A percentile compares a stretch with the other conserved stretches of the same genome.
Evolutionary conservation across 2,113 vertebrate genomes (phyloP).

Genomic region (Petrocephalus zakoni): DNA sequence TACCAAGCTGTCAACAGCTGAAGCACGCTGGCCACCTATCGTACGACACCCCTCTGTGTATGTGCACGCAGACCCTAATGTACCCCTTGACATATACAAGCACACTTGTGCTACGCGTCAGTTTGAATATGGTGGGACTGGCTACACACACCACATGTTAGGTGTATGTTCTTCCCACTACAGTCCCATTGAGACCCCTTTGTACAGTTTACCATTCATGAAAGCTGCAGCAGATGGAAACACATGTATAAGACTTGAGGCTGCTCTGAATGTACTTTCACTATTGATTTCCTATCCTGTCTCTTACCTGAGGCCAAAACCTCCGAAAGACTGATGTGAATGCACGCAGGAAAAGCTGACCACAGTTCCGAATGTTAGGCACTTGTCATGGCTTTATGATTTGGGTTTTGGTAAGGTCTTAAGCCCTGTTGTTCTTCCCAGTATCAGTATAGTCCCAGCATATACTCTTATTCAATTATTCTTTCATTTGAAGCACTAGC

Average conservation of each 20-base stretch:
- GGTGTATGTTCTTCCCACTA: not conserved
- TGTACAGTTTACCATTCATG: not conserved
- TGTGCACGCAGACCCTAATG: not conserved
- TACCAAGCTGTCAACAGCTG: not conserved
- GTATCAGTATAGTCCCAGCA: constrained; percentile 22
- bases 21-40: constrained; percentile 21
- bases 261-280: not conserved
- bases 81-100: not conserved
- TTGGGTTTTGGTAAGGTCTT: constrained; percentile 42
- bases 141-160: constrained; percentile 2
- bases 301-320: constrained; percentile 19
- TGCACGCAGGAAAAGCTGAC: constrained; percentile 19
- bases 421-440: constrained; percentile 41
- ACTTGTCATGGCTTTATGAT: constrained; percentile 48
- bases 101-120: constrained; percentile 36
- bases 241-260: not conserved
- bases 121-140: constrained; percentile 28
- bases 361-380: constrained; percentile 42
- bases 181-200: constrained; percentile 10
- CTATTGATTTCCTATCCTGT: not conserved
- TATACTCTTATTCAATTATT: constrained; percentile 2
- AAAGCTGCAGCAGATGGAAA: not conserved
- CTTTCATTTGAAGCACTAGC: not conserved
- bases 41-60: not conserved
- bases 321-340: constrained; percentile 10